Conservation (phyloP, 92 coral and sea anemone genomes). For the Epizoanthus fatuus region DNA sequence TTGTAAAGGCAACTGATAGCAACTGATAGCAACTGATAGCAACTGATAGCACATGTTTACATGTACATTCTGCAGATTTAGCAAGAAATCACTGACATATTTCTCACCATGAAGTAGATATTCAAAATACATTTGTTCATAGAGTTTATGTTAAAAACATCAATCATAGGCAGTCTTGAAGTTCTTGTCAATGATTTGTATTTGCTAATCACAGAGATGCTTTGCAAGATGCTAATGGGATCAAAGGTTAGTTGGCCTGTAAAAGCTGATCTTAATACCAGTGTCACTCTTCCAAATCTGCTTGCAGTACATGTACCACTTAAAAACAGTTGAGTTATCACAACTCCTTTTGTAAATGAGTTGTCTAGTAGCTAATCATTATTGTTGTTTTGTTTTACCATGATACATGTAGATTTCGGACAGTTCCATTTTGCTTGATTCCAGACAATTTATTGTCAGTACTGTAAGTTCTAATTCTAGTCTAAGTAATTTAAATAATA, state of each 20-base stretch:
- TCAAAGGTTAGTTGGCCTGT: constrained; percentile 33
- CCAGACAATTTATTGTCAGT: constrained; percentile 15
- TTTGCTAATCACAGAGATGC: not conserved
- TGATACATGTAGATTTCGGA: constrained; percentile 31
- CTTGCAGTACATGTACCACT: constrained; percentile 7
- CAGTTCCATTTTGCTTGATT: constrained; percentile 29
- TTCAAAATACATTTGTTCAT: constrained; percentile 10
- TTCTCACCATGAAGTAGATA: too few relatives aligned
- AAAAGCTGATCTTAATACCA: constrained; percentile 25
- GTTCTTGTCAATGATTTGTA: constrained; percentile 34
- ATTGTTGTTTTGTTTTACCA: constrained; percentile 26
- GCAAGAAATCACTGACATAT: constrained; percentile 4
- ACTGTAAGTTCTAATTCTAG: constrained; percentile 27
- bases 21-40: too few relatives aligned
- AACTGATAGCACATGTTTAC: constrained; percentile 29
- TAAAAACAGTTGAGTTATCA: not conserved
- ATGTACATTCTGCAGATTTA: constrained; percentile 38
- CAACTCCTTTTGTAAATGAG: constrained; percentile 32
- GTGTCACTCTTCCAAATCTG: constrained; percentile 39
- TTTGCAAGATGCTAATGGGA: not conserved
- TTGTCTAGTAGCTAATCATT: constrained; percentile 25
- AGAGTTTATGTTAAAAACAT: constrained; percentile 34
- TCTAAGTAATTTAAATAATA: not conserved
- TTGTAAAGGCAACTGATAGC: constrained; percentile 21
- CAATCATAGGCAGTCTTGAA: constrained; percentile 36